phyloP scores from a whole-genome alignment of 2,797 vertebrate species.

The Pitangus sulphuratus region DNA sequence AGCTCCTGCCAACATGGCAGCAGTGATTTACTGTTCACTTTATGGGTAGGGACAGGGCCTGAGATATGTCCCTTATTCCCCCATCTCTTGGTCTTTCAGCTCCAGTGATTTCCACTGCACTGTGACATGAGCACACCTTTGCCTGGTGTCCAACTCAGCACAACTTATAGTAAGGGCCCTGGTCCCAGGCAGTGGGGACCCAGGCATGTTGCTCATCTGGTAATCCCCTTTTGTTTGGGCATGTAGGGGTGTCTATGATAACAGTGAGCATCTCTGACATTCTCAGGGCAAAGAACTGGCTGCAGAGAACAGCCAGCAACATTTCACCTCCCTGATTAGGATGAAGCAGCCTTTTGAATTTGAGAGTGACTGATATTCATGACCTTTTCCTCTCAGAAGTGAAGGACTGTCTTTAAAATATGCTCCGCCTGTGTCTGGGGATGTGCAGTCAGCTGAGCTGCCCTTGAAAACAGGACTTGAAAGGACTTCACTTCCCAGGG shows the following conservation, averaged over 20 bases:
- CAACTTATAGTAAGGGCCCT: neutral
- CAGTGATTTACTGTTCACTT: neutral
- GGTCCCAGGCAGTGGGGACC: neutral
- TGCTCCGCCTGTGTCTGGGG: neutral
- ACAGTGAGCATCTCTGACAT: neutral
- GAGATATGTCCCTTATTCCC: neutral
- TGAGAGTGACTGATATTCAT: conserved; percentile 11
- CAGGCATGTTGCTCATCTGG: neutral
- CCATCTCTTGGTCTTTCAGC: neutral
- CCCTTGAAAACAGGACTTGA: conserved; percentile 17
- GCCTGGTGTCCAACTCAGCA: neutral
- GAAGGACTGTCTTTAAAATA: neutral
- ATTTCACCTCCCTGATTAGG: neutral
- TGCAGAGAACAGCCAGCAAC: neutral
- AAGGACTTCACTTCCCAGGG: neutral
- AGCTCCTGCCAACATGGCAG: neutral
- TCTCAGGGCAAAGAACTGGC: neutral
- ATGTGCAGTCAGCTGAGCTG: neutral
- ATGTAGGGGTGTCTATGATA: rapidly evolving
- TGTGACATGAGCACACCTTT: neutral
- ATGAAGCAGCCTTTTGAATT: conserved; percentile 5
- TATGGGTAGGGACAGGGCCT: neutral
- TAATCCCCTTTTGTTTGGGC: neutral
- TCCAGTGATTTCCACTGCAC: neutral
- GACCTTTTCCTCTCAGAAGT: conserved; percentile 27